phyloP scores from a whole-genome alignment of 1,140 invertebrate species.

The Tetragonula clypearis region DNA sequence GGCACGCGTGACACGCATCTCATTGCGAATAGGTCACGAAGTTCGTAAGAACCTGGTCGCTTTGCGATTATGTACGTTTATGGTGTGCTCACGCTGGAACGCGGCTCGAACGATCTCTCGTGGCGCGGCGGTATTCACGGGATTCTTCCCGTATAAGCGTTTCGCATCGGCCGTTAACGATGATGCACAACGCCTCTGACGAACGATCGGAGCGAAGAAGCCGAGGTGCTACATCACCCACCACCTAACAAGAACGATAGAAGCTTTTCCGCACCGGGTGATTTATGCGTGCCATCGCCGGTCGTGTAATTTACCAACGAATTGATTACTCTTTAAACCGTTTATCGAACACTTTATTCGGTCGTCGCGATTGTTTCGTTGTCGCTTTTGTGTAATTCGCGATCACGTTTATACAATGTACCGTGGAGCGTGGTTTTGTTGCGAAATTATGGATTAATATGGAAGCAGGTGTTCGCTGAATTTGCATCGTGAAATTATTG shows the following conservation, averaged over 20 bases:
- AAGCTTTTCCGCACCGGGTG: conserved; percentile 39
- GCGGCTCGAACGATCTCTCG: background rate
- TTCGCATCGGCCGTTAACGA: conserved; percentile 62
- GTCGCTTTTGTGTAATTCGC: background rate
- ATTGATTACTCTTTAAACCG: conserved; percentile 35
- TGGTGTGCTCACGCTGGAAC: conserved; percentile 39
- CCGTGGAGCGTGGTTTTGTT: background rate
- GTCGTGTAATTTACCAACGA: conserved; percentile 31
- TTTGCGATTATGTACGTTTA: conserved; percentile 45
- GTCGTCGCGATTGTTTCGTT: background rate
- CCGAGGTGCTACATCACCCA: conserved; percentile 30
- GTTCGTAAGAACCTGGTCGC: conserved; percentile 42
- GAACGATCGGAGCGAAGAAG: conserved; percentile 29
- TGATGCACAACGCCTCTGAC: conserved; percentile 62
- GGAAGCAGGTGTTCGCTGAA: too few relatives aligned
- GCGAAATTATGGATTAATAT: background rate
- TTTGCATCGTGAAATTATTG: too few relatives aligned
- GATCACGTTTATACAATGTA: background rate
- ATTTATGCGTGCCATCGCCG: conserved; percentile 30
- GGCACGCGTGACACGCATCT: conserved; percentile 65
- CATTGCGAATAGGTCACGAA: conserved; percentile 58
- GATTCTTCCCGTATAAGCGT: conserved; percentile 34
- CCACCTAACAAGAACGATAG: conserved; percentile 47
- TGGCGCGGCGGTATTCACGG: background rate
- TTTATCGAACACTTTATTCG: background rate